These are phyloP conservation scores for Drosophila funebris DNA, from an alignment of 1,140 invertebrate genomes.

Conservation along the genomic window DNA sequence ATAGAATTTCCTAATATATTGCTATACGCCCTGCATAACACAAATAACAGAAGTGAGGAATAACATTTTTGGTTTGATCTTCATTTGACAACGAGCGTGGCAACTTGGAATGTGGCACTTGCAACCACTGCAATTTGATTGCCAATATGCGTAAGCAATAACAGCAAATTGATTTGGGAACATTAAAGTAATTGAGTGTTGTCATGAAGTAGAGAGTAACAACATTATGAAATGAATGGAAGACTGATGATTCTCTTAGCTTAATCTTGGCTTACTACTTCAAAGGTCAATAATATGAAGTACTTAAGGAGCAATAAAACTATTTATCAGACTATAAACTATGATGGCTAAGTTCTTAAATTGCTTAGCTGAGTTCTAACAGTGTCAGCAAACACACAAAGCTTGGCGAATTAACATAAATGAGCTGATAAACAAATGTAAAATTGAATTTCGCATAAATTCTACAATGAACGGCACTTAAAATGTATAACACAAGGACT, in stretches of 20 bases:
- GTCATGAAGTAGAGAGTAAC: slow-evolving; percentile 6
- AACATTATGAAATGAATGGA: background rate
- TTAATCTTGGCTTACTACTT: no score
- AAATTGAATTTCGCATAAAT: background rate
- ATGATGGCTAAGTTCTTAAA: no score
- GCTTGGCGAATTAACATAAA: background rate
- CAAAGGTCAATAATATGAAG: background rate
- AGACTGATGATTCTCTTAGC: background rate
- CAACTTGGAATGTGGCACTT: background rate
- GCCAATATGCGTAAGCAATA: slow-evolving; percentile 8
- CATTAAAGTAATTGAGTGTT: background rate
- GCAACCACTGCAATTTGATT: slow-evolving; percentile 12
- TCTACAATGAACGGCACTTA: background rate
- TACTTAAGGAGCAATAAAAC: background rate
- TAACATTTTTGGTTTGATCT: slow-evolving; percentile 56
- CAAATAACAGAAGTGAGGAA: slow-evolving; percentile 62
- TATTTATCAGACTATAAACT: background rate
- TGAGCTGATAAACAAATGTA: background rate
- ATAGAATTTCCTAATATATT: slow-evolving; percentile 83
- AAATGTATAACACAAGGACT: background rate
- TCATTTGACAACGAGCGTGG: slow-evolving; percentile 1
- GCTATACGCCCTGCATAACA: slow-evolving; percentile 80
- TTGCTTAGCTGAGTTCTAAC: no score
- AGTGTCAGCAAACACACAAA: background rate
- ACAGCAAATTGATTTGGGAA: background rate